Evolutionary conservation across 2,888 invertebrate species (phyloP).

Genomic region (Athalia circularis): DNA sequence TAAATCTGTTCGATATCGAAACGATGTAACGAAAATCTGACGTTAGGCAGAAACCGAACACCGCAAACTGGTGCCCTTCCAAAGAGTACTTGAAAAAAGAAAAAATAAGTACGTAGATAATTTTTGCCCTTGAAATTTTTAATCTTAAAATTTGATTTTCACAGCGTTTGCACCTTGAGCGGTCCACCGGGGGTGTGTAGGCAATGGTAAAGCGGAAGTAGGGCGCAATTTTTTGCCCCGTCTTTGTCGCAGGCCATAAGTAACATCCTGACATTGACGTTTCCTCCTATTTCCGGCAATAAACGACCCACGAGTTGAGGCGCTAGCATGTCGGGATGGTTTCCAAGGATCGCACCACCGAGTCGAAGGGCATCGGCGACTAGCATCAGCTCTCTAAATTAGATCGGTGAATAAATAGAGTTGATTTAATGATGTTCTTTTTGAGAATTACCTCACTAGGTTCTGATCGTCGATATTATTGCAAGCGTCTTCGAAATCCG

Average conservation of each 20-base stretch:
- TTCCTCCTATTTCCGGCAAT: conserved; percentile 91
- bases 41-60: conserved; percentile 93
- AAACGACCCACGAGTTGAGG: conserved; percentile 95
- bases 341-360: conserved; percentile 94
- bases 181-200: conserved; percentile 99
- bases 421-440: neutral
- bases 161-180: conserved; percentile 82
- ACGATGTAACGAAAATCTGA: conserved; percentile 95
- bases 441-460: conserved; percentile 80
- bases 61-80: conserved; percentile 98
- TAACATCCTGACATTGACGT: conserved; percentile 89
- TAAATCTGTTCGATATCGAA: conserved; percentile 96
- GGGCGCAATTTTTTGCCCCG: conserved; percentile 91
- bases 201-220: conserved; percentile 96
- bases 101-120: conserved; percentile 2
- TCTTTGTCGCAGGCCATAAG: conserved; percentile 93
- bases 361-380: conserved; percentile 95
- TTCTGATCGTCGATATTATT: conserved; percentile 88
- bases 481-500: conserved; percentile 96
- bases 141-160: conserved; percentile 10
- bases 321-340: conserved; percentile 96
- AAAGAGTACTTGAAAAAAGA: conserved; percentile 86
- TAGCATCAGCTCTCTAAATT: conserved; percentile 87
- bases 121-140: no score
- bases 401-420: neutral